Percentiles rank a stretch among this genome's conserved stretches.
phyloP scores from a whole-genome alignment of 1,140 invertebrate genomes.

The Philaenus spumarius region DNA sequence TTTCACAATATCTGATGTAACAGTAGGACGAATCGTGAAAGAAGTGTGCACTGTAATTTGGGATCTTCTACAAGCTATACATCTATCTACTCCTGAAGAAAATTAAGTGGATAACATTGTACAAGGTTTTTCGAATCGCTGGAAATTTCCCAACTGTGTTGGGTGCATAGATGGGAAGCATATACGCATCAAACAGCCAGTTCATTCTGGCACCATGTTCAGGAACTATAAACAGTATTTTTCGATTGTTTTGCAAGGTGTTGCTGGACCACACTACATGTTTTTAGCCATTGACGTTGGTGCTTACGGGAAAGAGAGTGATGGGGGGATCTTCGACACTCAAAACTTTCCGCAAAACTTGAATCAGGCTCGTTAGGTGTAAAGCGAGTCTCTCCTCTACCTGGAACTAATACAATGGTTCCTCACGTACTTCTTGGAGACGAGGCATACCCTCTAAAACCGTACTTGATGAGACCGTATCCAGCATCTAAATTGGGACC shows the following conservation, averaged over 20 bases:
- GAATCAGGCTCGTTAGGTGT: neutral
- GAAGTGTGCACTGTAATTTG: constrained; percentile 19
- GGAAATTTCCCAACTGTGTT: constrained; percentile 30
- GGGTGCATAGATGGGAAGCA: constrained; percentile 41
- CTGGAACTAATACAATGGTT: neutral
- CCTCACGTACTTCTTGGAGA: neutral
- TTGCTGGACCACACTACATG: constrained; percentile 43
- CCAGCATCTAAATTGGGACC: too few species aligned
- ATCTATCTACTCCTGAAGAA: constrained; percentile 3
- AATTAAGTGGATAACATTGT: neutral
- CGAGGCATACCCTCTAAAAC: neutral
- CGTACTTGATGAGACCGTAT: too few species aligned
- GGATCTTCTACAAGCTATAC: constrained; percentile 4
- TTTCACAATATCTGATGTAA: constrained; percentile 18
- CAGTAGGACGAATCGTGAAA: constrained; percentile 20
- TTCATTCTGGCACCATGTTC: constrained; percentile 35
- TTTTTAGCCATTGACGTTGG: constrained; percentile 42
- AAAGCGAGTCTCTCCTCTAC: neutral
- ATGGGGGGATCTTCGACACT: constrained; percentile 27
- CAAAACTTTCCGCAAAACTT: neutral
- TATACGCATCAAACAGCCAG: constrained; percentile 34
- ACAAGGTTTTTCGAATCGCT: constrained; percentile 9
- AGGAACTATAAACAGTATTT: constrained; percentile 43
- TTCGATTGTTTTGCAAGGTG: constrained; percentile 42
- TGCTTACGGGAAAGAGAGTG: constrained; percentile 38